Base-by-base conservation (phyloP, 2,113 vertebrate genomes). In the Nothoprocta pentlandii region DNA sequence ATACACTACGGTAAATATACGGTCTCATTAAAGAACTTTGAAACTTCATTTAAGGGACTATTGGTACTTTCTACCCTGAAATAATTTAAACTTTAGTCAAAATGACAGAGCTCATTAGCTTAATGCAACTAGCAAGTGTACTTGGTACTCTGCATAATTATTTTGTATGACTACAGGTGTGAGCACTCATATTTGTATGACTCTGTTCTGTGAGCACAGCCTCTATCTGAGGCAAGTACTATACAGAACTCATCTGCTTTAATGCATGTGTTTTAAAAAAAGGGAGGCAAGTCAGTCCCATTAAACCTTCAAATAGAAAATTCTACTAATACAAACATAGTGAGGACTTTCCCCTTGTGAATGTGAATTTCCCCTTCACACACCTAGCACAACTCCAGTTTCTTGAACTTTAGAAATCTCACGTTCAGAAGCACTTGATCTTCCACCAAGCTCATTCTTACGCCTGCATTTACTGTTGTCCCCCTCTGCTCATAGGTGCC, bases 401-500 rank as follows among this genome's bases (percentile, higher is more conserved):
- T 73, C 53, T 76, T 32, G 34, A 66, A 41, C 10, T 3, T 30
- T 34, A 3, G 2, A 2, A 2, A 1, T 67, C n/a, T 59, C 9
- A 17, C 21, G 12, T 39, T 64, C 30, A 23, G 11, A 75, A 71
- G 8, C 15, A n/a, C 19, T 74, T 73, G 13, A 49, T 16, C 9
- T 47, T 77, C 30, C 82, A 54, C 36, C 3, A 4, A 21, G 15
- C 19, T 4, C 13, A 14, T 2, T 44, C 42, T 53, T 44, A 17
- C 1, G 4, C 1, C 1, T 2, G 3, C 17, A 2, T 54, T 83
- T 8, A 59, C 8, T 39, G 36, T 64, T 80, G 12, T 68, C 92
- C 17, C 68, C 3, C 30, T 49, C 95, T 77, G 17, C 59, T 76
- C 79, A 4, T 93, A 99, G 99, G 99, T 98, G 98, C 99, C 7